Base-by-base conservation (phyloP, 2,797 vertebrate species). In the Acanthurus tractus region DNA sequence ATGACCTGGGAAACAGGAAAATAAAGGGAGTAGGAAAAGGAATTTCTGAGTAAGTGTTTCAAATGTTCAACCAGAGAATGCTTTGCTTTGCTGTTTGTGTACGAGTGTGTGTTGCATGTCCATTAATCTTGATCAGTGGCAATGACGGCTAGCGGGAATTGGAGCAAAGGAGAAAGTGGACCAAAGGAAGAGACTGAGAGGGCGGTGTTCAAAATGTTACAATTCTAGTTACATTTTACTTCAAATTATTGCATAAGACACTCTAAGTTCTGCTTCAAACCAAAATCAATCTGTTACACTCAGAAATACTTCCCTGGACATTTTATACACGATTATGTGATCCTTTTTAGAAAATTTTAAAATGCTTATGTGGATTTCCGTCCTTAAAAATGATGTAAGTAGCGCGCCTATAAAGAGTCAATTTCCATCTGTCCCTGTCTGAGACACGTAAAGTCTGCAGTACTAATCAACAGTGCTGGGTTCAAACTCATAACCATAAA, bases 401-500 rank as follows among this genome's bases (percentile, higher is more conserved):
- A 75, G 77, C 62, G 29, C 22, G 29, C 36, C 46, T 70, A 63
- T 63, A 63, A 73, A 48, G 25, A 81, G 75, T 82, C 81, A 17
- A 77, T 86, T 89, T 87, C 89, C 86, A 89, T 85, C 77, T 78
- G 76, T 70, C 77, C 42, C 81, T 61, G 81, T 78, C 73, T 71
- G 84, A 92, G 75, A 83, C 84, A 69, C 84, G 85, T 86, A 70
- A 86, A 80, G 89, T 90, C 91, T 91, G 89, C 79, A 59, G 88
- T 68, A 90, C 93, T 92, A 94, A 94, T 94, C 93, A 92, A 82
- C 85, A 74, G 88, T 80, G 81, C 87, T 54, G 81, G 86, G 86
- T 91, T 94, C 89, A 91, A 89, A 90, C 92, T 92, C 90, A 91
- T 93, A 91, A 92, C 92, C 92, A 92, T 95, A 94, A 94, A 94